Evolutionary conservation across 2,888 invertebrate species (phyloP).

Genomic region (Argynnis bischoffii): DNA sequence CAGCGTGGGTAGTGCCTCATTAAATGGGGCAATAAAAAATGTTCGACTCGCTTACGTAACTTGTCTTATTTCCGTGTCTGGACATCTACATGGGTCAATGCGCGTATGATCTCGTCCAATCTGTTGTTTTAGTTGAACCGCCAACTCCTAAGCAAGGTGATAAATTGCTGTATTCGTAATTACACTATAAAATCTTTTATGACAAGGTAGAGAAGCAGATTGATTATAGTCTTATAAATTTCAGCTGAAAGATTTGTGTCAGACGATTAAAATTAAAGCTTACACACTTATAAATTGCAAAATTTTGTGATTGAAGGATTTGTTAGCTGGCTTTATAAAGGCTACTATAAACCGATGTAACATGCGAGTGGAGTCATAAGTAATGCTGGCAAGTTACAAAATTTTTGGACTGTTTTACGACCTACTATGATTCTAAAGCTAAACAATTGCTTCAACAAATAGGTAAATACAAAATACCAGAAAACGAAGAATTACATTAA

Average conservation of each 20-base stretch:
- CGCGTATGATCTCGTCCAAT: conserved; percentile 58
- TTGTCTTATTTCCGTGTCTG: conserved; percentile 79
- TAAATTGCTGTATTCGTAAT: conserved; percentile 19
- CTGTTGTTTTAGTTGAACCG: conserved; percentile 24
- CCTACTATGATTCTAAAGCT: too few species aligned
- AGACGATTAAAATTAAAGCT: background rate
- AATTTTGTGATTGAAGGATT: too few species aligned
- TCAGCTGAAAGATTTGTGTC: conserved; percentile 4
- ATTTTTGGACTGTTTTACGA: too few species aligned
- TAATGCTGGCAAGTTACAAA: too few species aligned
- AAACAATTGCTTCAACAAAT: too few species aligned
- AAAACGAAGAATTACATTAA: background rate
- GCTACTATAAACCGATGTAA: too few species aligned
- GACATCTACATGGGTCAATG: conserved; percentile 68
- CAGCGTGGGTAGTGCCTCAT: conserved; percentile 74
- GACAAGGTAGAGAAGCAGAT: background rate
- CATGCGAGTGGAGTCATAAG: too few species aligned
- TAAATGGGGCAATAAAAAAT: conserved; percentile 81
- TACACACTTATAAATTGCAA: background rate
- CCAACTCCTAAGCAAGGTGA: conserved; percentile 4
- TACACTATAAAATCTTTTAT: conserved; percentile 15
- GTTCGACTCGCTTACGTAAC: conserved; percentile 81
- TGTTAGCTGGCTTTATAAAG: too few species aligned
- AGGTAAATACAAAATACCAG: background rate
- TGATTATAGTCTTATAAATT: conserved; percentile 4